These are phyloP conservation scores for Buceros bicornis DNA, from an alignment of 2,797 vertebrate species.

Conservation along the genomic window DNA sequence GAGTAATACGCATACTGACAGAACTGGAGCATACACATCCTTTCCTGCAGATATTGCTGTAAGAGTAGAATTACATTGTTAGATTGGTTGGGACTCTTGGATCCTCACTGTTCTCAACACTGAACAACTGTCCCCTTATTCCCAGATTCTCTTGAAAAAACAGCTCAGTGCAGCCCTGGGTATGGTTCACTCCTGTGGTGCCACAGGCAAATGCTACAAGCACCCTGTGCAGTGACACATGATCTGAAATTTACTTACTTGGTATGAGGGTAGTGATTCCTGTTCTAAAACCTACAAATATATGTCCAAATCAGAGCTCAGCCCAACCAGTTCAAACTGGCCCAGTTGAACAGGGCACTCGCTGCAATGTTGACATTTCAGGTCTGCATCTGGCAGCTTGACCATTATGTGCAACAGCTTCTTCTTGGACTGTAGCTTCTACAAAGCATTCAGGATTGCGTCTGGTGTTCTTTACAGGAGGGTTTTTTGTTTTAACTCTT, in stretches of 20 bases:
- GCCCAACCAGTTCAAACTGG: background rate
- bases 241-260: background rate
- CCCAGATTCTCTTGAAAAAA: background rate
- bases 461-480: background rate
- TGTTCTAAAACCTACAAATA: background rate
- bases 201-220: background rate
- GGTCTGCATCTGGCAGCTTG: background rate
- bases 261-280: background rate
- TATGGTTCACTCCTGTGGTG: accelerated
- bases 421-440: background rate
- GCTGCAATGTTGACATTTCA: accelerated
- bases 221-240: accelerated
- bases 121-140: background rate
- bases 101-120: background rate
- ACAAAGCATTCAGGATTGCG: accelerated
- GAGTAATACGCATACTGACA: background rate
- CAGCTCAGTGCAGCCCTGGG: background rate
- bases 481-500: background rate
- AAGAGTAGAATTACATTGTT: background rate
- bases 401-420: background rate
- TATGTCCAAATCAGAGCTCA: background rate
- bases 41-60: background rate
- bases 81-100: background rate
- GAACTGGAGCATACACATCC: background rate
- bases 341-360: accelerated